Conservation (phyloP, 2,797 vertebrate genomes). For the Xiphorhynchus erythropygius region DNA sequence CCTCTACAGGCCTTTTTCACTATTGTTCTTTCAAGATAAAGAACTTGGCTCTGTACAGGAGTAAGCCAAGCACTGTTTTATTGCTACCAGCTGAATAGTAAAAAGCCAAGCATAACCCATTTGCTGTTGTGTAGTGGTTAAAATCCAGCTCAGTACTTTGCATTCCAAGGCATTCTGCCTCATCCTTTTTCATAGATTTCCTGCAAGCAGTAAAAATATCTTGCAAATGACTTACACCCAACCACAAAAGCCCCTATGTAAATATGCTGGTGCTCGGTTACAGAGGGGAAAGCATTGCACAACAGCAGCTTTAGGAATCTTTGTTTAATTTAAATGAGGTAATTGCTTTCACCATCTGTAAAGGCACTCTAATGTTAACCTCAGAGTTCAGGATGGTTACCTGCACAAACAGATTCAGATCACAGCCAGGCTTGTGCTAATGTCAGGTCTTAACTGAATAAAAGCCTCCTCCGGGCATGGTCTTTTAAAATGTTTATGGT, state of each 20-base stretch:
- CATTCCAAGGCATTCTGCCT: constrained; percentile 39
- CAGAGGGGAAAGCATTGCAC: constrained; percentile 31
- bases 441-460: background rate
- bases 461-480: background rate
- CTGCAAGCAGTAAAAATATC: constrained; percentile 56
- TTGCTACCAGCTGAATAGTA: constrained; percentile 61
- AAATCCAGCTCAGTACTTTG: constrained; percentile 46
- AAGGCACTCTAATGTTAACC: background rate
- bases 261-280: constrained; percentile 44
- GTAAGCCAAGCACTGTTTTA: constrained; percentile 47
- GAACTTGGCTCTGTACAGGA: constrained; percentile 37
- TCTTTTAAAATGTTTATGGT: background rate
- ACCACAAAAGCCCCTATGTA: constrained; percentile 52
- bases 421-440: background rate
- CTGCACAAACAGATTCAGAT: background rate
- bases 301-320: background rate
- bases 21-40: constrained; percentile 61
- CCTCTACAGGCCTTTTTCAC: constrained; percentile 44
- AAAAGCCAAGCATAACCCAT: constrained; percentile 56
- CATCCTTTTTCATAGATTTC: constrained; percentile 51
- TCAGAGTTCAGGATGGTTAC: background rate
- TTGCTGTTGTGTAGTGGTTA: constrained; percentile 55
- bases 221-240: constrained; percentile 15
- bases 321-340: constrained; percentile 42
- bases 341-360: background rate